Conservation (phyloP, 2,113 vertebrate species). For the Entomyzon cyanotis region DNA sequence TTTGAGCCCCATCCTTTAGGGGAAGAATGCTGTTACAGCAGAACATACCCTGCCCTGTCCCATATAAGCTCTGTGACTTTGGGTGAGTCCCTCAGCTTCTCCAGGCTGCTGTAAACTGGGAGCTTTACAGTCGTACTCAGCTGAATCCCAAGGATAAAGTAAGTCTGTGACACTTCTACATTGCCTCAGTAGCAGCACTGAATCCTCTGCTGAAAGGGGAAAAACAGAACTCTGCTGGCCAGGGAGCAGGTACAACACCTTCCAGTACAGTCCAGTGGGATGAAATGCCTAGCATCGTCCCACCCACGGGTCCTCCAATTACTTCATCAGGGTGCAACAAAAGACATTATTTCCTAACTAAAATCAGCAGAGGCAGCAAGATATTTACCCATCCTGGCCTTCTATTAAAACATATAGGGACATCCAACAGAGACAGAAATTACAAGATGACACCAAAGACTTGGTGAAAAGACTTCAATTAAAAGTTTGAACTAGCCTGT, state of each 20-base stretch:
- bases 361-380: background rate
- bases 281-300: background rate
- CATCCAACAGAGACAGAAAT: background rate
- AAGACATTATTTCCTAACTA: background rate
- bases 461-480: background rate
- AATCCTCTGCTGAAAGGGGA: background rate
- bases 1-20: background rate
- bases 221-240: background rate
- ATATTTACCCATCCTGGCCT: background rate
- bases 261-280: background rate
- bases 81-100: background rate
- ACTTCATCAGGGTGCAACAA: background rate
- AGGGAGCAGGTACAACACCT: background rate
- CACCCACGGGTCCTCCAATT: background rate
- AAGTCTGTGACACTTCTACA: background rate
- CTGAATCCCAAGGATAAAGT: background rate
- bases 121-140: background rate
- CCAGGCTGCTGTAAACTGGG: background rate
- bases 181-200: background rate
- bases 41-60: background rate
- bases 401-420: background rate
- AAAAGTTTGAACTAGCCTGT: background rate
- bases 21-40: background rate
- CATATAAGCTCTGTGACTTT: background rate
- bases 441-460: background rate